Evolutionary conservation across 2,797 vertebrate species (phyloP), one percentile per base, ranked within the genome.

Genomic region (Moxostoma hubbsi): DNA sequence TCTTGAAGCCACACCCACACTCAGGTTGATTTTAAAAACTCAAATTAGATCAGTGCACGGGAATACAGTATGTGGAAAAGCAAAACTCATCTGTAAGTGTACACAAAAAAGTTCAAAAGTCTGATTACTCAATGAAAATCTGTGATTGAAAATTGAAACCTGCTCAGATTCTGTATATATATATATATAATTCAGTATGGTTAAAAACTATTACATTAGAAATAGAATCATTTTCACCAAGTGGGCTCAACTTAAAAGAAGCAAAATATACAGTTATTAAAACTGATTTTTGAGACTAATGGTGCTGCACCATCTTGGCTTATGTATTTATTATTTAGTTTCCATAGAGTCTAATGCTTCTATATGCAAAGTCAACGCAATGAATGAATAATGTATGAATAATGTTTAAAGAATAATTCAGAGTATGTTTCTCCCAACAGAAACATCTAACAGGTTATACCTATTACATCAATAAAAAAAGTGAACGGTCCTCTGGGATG

Each of bases 401-500:
- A 24, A 71, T 63, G 15, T 49, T 63, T 54, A 51, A 68, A n/a
- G 8, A 50, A 7, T 15, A 64, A 55, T 24, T 57, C 15, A 11
- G 36, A 2, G n/a, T 13, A 47, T 13, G 7, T 43, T 43, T 45
- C n/a, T 15, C 45, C 45, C 13, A 16, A n/a, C 18, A 54, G 15
- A 70, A 13, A 53, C 57, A 13, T n/a, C 63, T 24, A 55, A n/a
- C n/a, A 13, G 47, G 54, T 69, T 61, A 69, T 59, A 7, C 11
- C n/a, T 5, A 15, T 63, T 12, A 11, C 15, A 4, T 66, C 57
- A 18, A 51, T 77, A 24, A 24, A 24, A 24, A 24, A 24, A 18
- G 9, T 50, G 55, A 69, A 46, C 45, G 47, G 18, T 69, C 66
- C 50, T 69, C 13, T 53, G 47, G 55, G 57, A 51, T 69, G 5